Conservation (phyloP, 2,888 invertebrate species). For the Agrotis exclamationis region DNA sequence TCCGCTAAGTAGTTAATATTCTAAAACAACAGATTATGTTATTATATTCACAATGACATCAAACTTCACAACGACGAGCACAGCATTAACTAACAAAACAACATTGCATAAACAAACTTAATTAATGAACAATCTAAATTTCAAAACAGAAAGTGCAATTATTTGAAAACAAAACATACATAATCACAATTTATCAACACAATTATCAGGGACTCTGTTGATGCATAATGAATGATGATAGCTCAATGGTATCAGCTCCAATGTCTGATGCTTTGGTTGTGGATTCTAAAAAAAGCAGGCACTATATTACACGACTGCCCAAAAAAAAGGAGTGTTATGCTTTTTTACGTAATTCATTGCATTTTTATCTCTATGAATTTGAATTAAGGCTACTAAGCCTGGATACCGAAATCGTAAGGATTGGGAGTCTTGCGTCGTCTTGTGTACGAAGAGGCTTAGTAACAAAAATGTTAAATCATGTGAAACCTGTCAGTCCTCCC, state of each 20-base stretch:
- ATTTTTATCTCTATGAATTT: too few relatives aligned
- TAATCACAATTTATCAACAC: not conserved
- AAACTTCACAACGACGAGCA: not conserved
- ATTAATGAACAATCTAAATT: not conserved
- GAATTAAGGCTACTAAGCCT: too few relatives aligned
- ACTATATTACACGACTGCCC: not conserved
- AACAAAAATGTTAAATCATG: not conserved
- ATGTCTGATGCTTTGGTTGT: not conserved
- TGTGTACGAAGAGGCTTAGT: not conserved
- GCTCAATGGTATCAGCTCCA: not conserved
- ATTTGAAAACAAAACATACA: not conserved
- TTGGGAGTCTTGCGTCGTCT: too few relatives aligned
- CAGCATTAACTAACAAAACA: conserved; percentile 10
- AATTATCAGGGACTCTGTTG: not conserved
- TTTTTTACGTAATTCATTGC: not conserved
- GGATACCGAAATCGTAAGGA: too few relatives aligned
- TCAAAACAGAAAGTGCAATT: conserved; percentile 2
- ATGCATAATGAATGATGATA: not conserved
- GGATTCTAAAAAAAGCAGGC: not conserved
- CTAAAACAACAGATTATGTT: not conserved
- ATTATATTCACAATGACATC: not conserved
- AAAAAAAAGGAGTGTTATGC: too few relatives aligned
- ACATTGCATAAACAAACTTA: not conserved
- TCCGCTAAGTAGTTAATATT: not conserved
- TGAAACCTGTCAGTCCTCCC: not conserved